These are phyloP conservation scores for Gambelia wislizenii DNA, from an alignment of 2,797 vertebrate genomes.

Conservation along the genomic window DNA sequence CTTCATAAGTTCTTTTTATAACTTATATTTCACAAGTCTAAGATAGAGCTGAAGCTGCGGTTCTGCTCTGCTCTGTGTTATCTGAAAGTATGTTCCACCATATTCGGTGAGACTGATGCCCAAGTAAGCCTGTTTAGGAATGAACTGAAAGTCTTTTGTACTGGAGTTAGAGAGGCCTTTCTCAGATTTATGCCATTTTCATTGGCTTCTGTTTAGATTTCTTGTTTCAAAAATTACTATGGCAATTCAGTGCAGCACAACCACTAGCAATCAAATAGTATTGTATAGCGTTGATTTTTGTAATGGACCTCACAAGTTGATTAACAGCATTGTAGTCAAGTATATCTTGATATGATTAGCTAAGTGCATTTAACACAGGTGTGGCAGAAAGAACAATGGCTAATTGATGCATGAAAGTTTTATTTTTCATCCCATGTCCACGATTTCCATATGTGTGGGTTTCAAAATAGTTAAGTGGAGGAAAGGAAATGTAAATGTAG, in stretches of 20 bases:
- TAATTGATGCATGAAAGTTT: constrained; percentile 43
- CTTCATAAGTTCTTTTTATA: not conserved
- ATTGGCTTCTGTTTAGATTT: not conserved
- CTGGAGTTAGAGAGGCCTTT: constrained; percentile 44
- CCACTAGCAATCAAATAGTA: constrained; percentile 43
- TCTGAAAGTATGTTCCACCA: too few relatives aligned
- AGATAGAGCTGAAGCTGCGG: not conserved
- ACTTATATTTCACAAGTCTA: not conserved
- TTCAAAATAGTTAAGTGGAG: constrained; percentile 34
- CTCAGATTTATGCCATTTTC: not conserved
- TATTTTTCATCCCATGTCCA: constrained; percentile 54
- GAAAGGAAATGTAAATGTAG: constrained; percentile 50
- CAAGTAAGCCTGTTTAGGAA: not conserved
- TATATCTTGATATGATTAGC: constrained; percentile 42
- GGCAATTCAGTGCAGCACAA: constrained; percentile 31
- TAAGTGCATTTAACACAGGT: constrained; percentile 52
- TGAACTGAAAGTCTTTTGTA: constrained; percentile 31
- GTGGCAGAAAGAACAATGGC: constrained; percentile 52
- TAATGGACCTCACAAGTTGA: constrained; percentile 49
- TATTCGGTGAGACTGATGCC: not conserved
- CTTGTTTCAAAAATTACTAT: not conserved
- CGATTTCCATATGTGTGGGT: constrained; percentile 58
- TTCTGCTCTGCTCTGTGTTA: not conserved
- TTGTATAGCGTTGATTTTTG: constrained; percentile 44
- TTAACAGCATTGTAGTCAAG: constrained; percentile 41